These are phyloP conservation scores for Meloidogyne hapla DNA, from an alignment of 1,140 invertebrate genomes.

Conservation along the genomic window DNA sequence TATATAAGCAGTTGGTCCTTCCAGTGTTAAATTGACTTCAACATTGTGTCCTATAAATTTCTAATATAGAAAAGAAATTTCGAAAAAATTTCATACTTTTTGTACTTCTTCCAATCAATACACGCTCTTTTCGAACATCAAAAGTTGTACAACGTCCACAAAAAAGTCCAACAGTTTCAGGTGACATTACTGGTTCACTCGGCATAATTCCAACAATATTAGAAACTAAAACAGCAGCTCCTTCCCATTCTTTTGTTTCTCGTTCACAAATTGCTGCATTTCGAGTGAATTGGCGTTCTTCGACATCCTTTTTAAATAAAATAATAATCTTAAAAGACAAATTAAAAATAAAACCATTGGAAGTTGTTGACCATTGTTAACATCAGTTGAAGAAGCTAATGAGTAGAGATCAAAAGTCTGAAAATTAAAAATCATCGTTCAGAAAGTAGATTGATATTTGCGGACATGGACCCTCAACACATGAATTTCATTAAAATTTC, in stretches of 20 bases:
- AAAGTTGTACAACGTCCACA: slow-evolving; percentile 86
- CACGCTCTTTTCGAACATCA: slow-evolving; percentile 89
- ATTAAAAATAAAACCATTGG: not conserved
- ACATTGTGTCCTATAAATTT: slow-evolving; percentile 74
- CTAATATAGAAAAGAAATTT: not conserved
- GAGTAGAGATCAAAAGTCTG: not conserved
- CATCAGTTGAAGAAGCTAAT: not conserved
- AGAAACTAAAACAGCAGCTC: slow-evolving; percentile 32
- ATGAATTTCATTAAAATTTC: no score
- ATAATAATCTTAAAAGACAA: not conserved
- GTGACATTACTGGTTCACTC: slow-evolving; percentile 37
- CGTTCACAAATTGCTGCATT: slow-evolving; percentile 55
- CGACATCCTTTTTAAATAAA: slow-evolving; percentile 36
- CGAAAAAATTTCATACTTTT: slow-evolving; percentile 64
- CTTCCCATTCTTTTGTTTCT: slow-evolving; percentile 62
- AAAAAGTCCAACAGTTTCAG: slow-evolving; percentile 75
- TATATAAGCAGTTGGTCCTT: slow-evolving; percentile 69
- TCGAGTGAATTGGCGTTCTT: slow-evolving; percentile 40
- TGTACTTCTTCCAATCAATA: slow-evolving; percentile 69
- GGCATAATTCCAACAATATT: slow-evolving; percentile 37
- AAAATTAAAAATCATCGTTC: slow-evolving; percentile 22
- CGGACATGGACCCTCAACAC: no score
- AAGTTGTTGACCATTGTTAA: not conserved
- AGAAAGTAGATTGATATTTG: slow-evolving; percentile 44
- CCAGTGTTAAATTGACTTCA: slow-evolving; percentile 88